Conservation (phyloP, 2,888 invertebrate species). For the Ferdinandea cuprea region DNA sequence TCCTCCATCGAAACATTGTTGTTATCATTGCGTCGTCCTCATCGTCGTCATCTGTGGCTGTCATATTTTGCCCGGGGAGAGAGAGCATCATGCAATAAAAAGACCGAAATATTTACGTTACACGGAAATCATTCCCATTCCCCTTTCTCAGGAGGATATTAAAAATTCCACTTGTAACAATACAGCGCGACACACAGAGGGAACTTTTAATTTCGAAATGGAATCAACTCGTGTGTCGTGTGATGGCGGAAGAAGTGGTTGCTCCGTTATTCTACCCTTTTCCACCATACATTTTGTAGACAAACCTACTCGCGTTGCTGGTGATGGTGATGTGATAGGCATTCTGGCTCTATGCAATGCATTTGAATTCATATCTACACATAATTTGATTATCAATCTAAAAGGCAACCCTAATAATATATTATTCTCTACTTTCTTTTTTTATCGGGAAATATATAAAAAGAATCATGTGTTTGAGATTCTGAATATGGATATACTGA, state of each 20-base stretch:
- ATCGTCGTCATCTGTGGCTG: conserved; percentile 69
- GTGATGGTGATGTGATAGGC: conserved; percentile 56
- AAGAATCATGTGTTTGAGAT: conserved; percentile 35
- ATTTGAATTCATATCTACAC: conserved; percentile 36
- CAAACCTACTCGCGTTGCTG: conserved; percentile 42
- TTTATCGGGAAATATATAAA: conserved; percentile 32
- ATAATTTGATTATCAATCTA: conserved; percentile 70
- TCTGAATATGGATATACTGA: conserved; percentile 21
- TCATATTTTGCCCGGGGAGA: conserved; percentile 53
- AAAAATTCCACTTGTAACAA: conserved; percentile 75
- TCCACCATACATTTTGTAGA: conserved; percentile 50
- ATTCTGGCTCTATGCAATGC: conserved; percentile 18
- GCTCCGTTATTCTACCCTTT: conserved; percentile 40
- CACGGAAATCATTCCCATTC: conserved; percentile 48
- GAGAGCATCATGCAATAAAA: conserved; percentile 54
- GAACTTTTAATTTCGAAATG: conserved; percentile 74
- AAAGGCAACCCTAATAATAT: conserved; percentile 41
- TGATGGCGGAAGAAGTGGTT: conserved; percentile 35
- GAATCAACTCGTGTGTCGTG: conserved; percentile 57
- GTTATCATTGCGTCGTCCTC: conserved; percentile 6
- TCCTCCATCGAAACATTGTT: conserved; percentile 1
- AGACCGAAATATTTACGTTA: conserved; percentile 59
- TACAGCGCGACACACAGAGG: conserved; percentile 45
- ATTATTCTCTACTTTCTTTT: conserved; percentile 27
- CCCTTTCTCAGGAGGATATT: conserved; percentile 65